Evolutionary conservation across 2,888 invertebrate genomes (phyloP), one percentile per base, ranked within the genome.

Genomic region (Cyclophora albipunctata): DNA sequence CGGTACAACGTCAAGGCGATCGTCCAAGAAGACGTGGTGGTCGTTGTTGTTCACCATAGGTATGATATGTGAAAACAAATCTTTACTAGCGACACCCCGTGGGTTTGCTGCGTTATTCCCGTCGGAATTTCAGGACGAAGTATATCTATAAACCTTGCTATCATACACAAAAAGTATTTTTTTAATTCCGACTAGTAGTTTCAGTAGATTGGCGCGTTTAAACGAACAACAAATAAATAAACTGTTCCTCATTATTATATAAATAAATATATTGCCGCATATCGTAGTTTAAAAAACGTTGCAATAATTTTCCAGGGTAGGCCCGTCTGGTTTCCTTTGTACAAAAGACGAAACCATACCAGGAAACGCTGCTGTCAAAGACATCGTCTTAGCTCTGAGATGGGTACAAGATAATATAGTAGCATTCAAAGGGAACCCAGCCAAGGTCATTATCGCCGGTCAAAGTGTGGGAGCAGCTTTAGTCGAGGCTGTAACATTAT

Each of bases 361-460:
- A 7, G 88, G 87, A 4, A 88, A 88, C 44, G 80, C 77, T 2
- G 88, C 81, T 2, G 67, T 75, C 0, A 88, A 86, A 56, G 87
- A 88, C 51, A 74, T 80, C 0, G 70, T 86, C 0, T 48, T 75
- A 42, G 87, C 83, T 1, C 53, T 88, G 43, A 66, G 84, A 44
- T 88, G 88, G 88, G 69, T 85, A 2, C 66, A 80, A 46, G 88
- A 88, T 51, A 88, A 87, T 53, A 84, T 87, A 3, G 67, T 78
- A 2, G 87, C 86, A 0, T 88, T 88, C 50, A 71, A 74, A 50
- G 88, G 88, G n/a, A 79, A 81, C 51, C 72, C 87, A 2, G 60
- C 76, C 3, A 75, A 71, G 49, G 75, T 86, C 2, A 72, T 81
- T 3, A 52, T 84, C 3, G 87, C 68, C 0, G 87, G 88, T 1